Evolutionary conservation across 1,140 invertebrate species (phyloP), one percentile per base, ranked within the genome.

Genomic region (Caenorhabditis elegans): DNA sequence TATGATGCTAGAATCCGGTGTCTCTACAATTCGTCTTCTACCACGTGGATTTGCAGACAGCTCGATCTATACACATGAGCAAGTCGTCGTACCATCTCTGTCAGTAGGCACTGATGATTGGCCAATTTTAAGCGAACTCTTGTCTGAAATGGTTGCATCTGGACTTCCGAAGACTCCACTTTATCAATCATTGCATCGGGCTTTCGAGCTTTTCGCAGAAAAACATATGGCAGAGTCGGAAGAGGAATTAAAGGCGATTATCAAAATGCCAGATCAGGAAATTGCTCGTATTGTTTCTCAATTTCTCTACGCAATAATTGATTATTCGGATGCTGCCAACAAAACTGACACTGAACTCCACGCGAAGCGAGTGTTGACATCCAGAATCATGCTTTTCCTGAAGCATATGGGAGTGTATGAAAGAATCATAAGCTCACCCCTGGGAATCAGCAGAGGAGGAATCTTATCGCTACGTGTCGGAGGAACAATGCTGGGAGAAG

Each of bases 251-350:
- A 70, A 19, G n/a, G 31, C 28, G 6, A 22, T 70, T 10, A 10
- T 34, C 60, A 70, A 39, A 8, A 70, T 70, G 60, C n/a, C 34
- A 2, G 60, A 70, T 70, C 60, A 70, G 2, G 60, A 70, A 34
- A 22, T 70, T 31, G 10, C 34, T 19, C 31, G 60, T 39, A 19
- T 39, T n/a, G 60, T 70, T 10, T 8, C 34, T 11, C 60, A 70
- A 22, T 70, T 70, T 26, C 34, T 70, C 2, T 43, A 11, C n/a
- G 60, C 60, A 17, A 39, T 70, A 22, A 70, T 70, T 8, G 60
- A 70, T 31, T 70, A 70, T 24, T 70, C 60, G 60, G 60, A 70
- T 39, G 60, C 60, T 17, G 34, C 60, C 13, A 70, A 70, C 60
- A 70, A 70, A 22, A 70, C 34, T 10, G 34, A 70, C n/a, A 70